phyloP scores from a whole-genome alignment of 2,797 vertebrate genomes.

The Sylvia borin region DNA sequence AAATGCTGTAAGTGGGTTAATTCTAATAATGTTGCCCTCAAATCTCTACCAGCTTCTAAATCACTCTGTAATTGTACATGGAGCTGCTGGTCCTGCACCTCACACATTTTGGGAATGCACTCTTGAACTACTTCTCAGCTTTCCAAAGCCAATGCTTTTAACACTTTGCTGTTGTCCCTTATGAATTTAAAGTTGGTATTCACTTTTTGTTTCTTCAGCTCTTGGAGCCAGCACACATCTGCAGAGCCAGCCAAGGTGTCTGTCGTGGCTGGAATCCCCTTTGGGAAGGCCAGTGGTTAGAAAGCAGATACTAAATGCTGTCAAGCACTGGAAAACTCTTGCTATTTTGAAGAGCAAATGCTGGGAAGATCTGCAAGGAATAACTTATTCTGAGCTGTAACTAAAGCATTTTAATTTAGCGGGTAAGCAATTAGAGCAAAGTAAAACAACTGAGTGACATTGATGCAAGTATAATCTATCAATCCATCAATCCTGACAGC shows the following conservation, averaged over 20 bases:
- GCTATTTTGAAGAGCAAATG: background rate
- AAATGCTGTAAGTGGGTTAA: background rate
- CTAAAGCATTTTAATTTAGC: background rate
- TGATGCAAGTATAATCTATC: background rate
- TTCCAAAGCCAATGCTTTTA: background rate
- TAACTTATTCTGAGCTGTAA: background rate
- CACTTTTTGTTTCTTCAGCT: background rate
- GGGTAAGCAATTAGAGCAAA: constrained; percentile 2
- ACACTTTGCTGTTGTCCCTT: background rate
- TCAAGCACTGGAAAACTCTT: background rate
- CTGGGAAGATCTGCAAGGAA: background rate
- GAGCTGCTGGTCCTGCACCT: background rate
- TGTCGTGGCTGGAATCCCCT: background rate
- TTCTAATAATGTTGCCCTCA: background rate
- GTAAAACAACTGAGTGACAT: background rate
- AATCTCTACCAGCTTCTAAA: background rate
- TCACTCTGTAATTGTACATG: fast-evolving
- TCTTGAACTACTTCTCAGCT: background rate
- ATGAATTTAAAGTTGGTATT: background rate
- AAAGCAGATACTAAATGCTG: background rate
- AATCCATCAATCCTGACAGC: background rate
- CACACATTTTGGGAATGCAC: background rate
- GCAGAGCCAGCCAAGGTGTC: background rate
- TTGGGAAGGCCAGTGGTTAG: background rate
- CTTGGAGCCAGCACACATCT: background rate